phyloP scores from a whole-genome alignment of 2,113 vertebrate genomes.

The Cebus imitator region DNA sequence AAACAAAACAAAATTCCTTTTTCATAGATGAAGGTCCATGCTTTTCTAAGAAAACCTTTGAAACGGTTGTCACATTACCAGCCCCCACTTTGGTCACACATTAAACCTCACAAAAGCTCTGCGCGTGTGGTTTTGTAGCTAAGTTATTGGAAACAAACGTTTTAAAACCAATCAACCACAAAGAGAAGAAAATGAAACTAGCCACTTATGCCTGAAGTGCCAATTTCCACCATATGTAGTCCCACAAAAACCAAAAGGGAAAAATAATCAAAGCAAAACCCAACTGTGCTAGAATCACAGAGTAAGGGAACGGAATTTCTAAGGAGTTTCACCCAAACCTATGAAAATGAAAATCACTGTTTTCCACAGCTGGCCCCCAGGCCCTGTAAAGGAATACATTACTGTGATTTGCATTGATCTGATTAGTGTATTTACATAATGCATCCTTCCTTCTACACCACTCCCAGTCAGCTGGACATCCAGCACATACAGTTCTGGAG shows the following conservation, averaged over 20 bases:
- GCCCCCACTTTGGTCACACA: neutral
- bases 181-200: constrained; percentile 50
- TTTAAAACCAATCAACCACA: constrained; percentile 26
- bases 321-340: constrained; percentile 15
- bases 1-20: neutral
- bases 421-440: constrained; percentile 51
- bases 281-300: constrained; percentile 14
- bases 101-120: constrained; percentile 25
- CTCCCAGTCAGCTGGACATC: neutral
- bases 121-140: neutral
- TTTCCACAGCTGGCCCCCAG: constrained; percentile 56
- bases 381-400: neutral
- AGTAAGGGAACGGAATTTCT: neutral
- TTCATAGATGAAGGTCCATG: neutral
- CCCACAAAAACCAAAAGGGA: neutral
- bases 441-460: neutral
- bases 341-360: constrained; percentile 34
- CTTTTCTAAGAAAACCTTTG: constrained; percentile 36
- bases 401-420: constrained; percentile 20
- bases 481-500: neutral
- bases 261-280: constrained; percentile 45
- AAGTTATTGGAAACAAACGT: constrained; percentile 36
- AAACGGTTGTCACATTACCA: neutral
- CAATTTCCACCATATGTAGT: constrained; percentile 46
- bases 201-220: constrained; percentile 16